These are phyloP conservation scores for Neoseiulus cucumeris DNA, from an alignment of 1,140 invertebrate genomes.

Conservation along the genomic window DNA sequence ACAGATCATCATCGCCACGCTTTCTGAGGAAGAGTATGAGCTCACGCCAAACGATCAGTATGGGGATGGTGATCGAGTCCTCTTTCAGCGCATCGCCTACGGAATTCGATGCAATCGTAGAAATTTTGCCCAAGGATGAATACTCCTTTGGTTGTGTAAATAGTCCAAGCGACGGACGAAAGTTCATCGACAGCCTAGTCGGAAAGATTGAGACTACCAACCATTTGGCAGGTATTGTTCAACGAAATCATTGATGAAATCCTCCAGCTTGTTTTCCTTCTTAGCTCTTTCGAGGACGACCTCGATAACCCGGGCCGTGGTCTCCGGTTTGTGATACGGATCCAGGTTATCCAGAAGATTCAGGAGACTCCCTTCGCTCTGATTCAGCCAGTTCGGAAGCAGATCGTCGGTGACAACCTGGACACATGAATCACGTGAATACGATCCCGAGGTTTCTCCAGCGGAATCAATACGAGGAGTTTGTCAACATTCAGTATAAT, in stretches of 20 bases:
- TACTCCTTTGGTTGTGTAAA: too few relatives aligned
- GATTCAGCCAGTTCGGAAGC: neutral
- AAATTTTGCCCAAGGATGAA: too few relatives aligned
- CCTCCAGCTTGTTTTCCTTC: neutral
- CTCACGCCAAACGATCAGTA: neutral
- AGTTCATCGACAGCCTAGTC: too few relatives aligned
- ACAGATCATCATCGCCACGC: neutral
- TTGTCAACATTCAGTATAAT: too few relatives aligned
- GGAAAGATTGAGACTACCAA: too few relatives aligned
- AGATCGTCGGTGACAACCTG: neutral
- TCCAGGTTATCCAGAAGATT: neutral
- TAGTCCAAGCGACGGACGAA: too few relatives aligned
- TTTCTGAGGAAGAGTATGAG: neutral
- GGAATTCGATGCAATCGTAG: too few relatives aligned
- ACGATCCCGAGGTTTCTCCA: too few relatives aligned
- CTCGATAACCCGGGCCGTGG: neutral
- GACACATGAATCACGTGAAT: too few relatives aligned
- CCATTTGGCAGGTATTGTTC: neutral
- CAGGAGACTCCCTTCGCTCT: neutral
- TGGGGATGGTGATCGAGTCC: neutral
- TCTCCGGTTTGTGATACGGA: constrained; percentile 1
- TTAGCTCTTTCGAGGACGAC: neutral
- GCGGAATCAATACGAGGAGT: too few relatives aligned
- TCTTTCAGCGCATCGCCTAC: too few relatives aligned
- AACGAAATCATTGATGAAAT: neutral